Conservation (phyloP, 2,113 vertebrate species). For the Cettia cetti region DNA sequence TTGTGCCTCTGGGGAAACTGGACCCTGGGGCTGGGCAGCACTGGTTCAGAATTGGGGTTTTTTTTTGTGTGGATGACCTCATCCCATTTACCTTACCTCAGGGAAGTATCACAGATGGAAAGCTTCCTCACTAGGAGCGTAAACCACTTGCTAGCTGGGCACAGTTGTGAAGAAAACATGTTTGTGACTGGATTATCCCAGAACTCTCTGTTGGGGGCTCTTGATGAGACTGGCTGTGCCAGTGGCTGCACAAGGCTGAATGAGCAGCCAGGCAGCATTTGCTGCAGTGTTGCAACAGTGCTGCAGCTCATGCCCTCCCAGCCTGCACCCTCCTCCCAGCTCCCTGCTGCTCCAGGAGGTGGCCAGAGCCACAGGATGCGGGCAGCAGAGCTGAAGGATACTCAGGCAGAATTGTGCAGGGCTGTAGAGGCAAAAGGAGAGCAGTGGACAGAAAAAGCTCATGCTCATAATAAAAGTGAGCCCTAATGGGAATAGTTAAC, state of each 20-base stretch:
- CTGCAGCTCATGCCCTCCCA: neutral
- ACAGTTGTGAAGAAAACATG: neutral
- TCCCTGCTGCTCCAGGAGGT: neutral
- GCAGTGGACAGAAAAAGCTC: neutral
- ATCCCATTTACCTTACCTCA: neutral
- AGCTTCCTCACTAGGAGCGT: neutral
- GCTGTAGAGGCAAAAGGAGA: neutral
- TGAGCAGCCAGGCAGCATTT: neutral
- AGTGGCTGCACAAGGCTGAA: neutral
- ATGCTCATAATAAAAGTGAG: neutral
- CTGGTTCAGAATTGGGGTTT: accelerated
- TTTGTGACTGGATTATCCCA: neutral
- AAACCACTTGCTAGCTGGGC: neutral
- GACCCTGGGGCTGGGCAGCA: neutral
- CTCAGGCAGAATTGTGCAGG: neutral
- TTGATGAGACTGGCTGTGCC: neutral
- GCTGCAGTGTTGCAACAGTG: neutral
- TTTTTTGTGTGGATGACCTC: neutral
- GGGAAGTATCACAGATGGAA: neutral
- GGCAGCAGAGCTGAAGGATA: neutral
- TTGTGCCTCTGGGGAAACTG: neutral
- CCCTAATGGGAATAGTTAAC: neutral
- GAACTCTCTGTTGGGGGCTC: neutral
- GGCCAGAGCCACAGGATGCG: accelerated
- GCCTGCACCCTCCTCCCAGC: neutral